Percentiles rank a stretch among this genome's conserved stretches.
phyloP scores from a whole-genome alignment of 2,888 invertebrate species.

The Nomada goodeniana region DNA sequence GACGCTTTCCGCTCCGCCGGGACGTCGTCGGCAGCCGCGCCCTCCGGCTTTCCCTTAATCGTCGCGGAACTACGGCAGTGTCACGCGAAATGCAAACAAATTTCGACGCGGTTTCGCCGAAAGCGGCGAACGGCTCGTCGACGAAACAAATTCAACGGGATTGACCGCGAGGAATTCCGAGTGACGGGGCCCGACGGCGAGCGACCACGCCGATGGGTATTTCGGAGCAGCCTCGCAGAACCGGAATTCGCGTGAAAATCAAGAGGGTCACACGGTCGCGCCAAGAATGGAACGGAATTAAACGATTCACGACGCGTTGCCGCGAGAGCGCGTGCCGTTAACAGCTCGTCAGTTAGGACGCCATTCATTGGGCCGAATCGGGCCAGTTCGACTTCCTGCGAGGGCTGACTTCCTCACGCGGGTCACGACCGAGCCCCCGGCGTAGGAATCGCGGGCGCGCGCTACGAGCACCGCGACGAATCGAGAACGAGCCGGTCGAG shows the following conservation, averaged over 20 bases:
- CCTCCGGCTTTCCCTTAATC: too few relatives aligned
- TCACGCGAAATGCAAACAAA: constrained; percentile 42
- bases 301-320: constrained; percentile 75
- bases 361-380: constrained; percentile 73
- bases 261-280: constrained; percentile 19
- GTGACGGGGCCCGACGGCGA: constrained; percentile 1
- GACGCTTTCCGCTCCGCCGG: too few relatives aligned
- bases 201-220: neutral
- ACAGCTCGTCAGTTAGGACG: constrained; percentile 73
- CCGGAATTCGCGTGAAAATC: constrained; percentile 59
- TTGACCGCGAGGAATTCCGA: constrained; percentile 29
- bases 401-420: constrained; percentile 58
- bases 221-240: constrained; percentile 2
- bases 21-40: too few relatives aligned
- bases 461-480: neutral
- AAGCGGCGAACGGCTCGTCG: neutral
- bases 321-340: constrained; percentile 68
- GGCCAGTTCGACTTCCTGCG: constrained; percentile 25
- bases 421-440: constrained; percentile 45
- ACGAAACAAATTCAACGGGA: constrained; percentile 29
- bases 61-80: constrained; percentile 33
- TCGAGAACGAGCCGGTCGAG: neutral
- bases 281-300: constrained; percentile 73
- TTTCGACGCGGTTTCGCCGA: constrained; percentile 40
- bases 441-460: neutral